phyloP scores from a whole-genome alignment of 2,113 vertebrate genomes.

The Papio anubis region DNA sequence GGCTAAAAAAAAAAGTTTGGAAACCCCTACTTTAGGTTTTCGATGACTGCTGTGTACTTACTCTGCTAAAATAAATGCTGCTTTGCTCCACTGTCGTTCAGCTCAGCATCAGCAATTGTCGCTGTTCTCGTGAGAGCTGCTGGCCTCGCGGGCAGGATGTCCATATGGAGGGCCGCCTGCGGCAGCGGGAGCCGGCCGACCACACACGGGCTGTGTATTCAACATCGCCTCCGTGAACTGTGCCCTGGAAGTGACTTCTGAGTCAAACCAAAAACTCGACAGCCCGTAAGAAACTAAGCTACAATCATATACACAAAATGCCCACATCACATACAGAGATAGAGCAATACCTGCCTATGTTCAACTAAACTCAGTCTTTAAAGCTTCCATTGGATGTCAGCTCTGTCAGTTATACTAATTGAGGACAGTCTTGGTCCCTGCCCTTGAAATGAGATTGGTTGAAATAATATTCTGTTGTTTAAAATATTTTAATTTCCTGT shows the following conservation, averaged over 20 bases:
- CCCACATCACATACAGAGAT: accelerated
- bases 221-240: accelerated
- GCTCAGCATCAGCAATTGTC: accelerated
- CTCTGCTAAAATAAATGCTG: accelerated
- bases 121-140: accelerated
- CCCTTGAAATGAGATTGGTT: neutral
- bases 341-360: accelerated
- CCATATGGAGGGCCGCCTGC: too few relatives aligned
- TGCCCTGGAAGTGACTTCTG: neutral
- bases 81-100: accelerated
- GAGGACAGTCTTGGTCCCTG: neutral
- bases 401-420: too few relatives aligned
- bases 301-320: accelerated
- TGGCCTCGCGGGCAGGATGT: accelerated
- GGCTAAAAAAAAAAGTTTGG: neutral
- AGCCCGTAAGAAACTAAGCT: accelerated
- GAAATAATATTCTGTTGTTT: neutral
- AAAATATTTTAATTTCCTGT: neutral
- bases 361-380: neutral
- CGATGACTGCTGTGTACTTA: neutral
- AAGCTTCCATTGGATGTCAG: accelerated
- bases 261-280: neutral
- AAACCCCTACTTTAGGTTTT: neutral
- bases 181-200: accelerated
- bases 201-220: accelerated